Conservation (phyloP, 1,140 invertebrate species). For the Platorchestia sp. region DNA sequence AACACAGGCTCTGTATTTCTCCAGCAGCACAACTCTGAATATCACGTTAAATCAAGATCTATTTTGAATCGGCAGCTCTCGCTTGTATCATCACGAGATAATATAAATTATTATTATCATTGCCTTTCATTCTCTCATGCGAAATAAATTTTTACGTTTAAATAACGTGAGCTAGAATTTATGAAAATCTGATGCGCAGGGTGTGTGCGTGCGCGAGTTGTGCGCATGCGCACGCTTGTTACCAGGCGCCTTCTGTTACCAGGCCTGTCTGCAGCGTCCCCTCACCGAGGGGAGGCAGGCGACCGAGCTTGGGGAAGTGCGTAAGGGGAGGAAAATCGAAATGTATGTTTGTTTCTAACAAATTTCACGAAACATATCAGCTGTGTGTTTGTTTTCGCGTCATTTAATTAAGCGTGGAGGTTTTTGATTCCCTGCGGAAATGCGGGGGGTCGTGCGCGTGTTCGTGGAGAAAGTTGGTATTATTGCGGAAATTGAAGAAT, state of each 20-base stretch:
- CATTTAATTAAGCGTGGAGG: neutral
- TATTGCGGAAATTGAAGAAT: neutral
- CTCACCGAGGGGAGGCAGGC: neutral
- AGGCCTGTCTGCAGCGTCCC: neutral
- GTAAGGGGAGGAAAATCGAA: neutral
- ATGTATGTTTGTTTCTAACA: neutral
- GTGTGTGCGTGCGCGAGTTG: too few species aligned
- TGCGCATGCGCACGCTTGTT: neutral
- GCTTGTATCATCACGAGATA: too few species aligned
- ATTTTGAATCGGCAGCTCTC: too few species aligned
- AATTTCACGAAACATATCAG: neutral
- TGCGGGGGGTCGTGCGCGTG: neutral
- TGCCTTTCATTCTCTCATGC: too few species aligned
- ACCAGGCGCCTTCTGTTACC: neutral
- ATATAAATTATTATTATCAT: too few species aligned
- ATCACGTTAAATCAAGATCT: too few species aligned
- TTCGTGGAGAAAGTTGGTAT: neutral
- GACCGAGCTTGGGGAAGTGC: neutral
- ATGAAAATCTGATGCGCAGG: too few species aligned
- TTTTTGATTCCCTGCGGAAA: neutral
- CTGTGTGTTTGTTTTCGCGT: neutral
- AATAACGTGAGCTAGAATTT: too few species aligned
- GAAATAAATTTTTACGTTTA: too few species aligned
- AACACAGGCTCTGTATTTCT: too few species aligned
- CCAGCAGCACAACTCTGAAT: too few species aligned